Percentiles rank a stretch among this genome's conserved stretches.
Conservation (phyloP, 2,888 invertebrate genomes). For the Ornithoptera priamus region DNA sequence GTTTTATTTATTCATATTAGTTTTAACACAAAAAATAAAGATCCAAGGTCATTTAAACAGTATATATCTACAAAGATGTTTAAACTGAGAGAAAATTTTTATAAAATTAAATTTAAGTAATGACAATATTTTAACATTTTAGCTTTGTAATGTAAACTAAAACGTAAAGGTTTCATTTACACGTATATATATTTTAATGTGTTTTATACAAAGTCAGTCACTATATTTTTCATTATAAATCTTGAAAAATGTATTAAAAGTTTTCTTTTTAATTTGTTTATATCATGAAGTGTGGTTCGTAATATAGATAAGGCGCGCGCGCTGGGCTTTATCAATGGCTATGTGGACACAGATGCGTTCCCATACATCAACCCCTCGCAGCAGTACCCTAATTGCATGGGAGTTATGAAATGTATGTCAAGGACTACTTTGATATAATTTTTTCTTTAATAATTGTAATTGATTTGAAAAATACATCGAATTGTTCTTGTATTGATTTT, state of each 20-base stretch:
- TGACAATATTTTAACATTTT: too few species aligned
- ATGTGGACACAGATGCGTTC: constrained; percentile 72
- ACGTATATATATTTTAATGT: too few species aligned
- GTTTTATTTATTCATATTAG: too few species aligned
- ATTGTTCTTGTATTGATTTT: background rate
- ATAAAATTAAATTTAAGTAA: too few species aligned
- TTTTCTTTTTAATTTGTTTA: constrained; percentile 13
- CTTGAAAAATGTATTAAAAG: background rate
- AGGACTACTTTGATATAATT: constrained; percentile 36
- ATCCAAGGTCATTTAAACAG: too few species aligned
- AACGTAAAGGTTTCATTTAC: too few species aligned
- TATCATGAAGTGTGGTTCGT: constrained; percentile 6
- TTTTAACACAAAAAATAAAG: too few species aligned
- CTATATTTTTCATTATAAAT: background rate
- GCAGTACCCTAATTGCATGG: constrained; percentile 34
- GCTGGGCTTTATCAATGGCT: constrained; percentile 45
- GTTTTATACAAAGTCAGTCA: too few species aligned
- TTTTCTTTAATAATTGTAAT: background rate
- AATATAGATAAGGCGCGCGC: constrained; percentile 34
- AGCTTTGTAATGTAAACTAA: too few species aligned
- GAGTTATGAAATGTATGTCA: constrained; percentile 38
- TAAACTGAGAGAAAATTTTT: too few species aligned
- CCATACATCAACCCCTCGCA: constrained; percentile 44
- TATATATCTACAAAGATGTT: too few species aligned
- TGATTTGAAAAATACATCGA: background rate